Evolutionary conservation across 2,113 vertebrate genomes (phyloP), one percentile per base, ranked within the genome.

Genomic region (Emydocephalus ijimae): DNA sequence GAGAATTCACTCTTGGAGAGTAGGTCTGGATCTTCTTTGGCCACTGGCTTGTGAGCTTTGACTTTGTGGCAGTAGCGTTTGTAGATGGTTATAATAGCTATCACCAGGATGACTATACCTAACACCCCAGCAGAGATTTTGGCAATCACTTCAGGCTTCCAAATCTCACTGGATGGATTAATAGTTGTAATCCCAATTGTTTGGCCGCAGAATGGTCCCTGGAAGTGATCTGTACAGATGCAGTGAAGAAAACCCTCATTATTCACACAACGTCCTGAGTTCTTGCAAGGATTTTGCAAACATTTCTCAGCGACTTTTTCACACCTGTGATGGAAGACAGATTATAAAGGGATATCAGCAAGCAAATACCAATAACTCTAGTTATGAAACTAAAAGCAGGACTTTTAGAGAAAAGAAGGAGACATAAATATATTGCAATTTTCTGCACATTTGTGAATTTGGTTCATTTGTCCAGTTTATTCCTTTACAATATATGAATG

Each of bases 1-100:
- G 97, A 96, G 95, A 97, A 94, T 87, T 97, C 96, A 0, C 97
- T 94, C 59, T 97, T 98, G 96, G 98, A 98, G 54, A 98, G 98
- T n/a, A 99, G 97, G 21, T 99, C 98, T 0, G 99, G 98, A 95
- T 99, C 98, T 94, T 99, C 98, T 39, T 98, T 97, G 24, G 98
- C 98, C 89, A 98, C 97, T 0, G 98, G 97, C 94, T 98, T 98
- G 97, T 98, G 98, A 45, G 97, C 97, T 94, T 98, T 98, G 96
- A 94, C 91, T 2, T 96, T 97, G 50, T 87, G 98, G 85, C 97
- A 91, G 55, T 98, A 98, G 81, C 96, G 89, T 95, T 98, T 98
- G 93, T 98, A 96, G 69, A 97, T 7, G 21, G 97, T 89, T 85
- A 98, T 96, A 0, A 98, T 97, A 0, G 94, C 64, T 4, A 26